Evolutionary conservation across 35 echinoderm and acorn worm genomes (phyloP).

Genomic region (Eucidaris tribuloides): DNA sequence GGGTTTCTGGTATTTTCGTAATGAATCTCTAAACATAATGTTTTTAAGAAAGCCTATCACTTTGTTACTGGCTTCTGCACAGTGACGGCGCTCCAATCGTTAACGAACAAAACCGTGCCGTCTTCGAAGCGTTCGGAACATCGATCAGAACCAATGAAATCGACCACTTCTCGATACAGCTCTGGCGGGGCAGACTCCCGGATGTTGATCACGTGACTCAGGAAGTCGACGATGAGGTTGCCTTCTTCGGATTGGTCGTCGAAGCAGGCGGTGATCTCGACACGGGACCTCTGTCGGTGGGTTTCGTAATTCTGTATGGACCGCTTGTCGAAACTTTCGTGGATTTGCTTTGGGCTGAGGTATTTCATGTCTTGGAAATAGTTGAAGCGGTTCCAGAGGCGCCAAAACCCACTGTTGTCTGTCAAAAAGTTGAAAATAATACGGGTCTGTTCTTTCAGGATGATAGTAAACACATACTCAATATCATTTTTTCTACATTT

Average conservation of each 20-base stretch:
- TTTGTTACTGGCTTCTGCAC: constrained; percentile 3
- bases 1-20: too few species aligned
- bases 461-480: too few species aligned
- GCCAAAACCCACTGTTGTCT: constrained; percentile 38
- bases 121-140: constrained; percentile 29
- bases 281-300: constrained; percentile 4
- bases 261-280: constrained; percentile 58
- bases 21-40: too few species aligned
- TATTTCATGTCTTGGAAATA: constrained; percentile 10
- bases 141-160: constrained; percentile 6
- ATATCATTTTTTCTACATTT: too few species aligned
- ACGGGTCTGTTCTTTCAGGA: too few species aligned
- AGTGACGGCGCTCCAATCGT: constrained; percentile 23
- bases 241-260: constrained; percentile 44
- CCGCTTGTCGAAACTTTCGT: constrained; percentile 5
- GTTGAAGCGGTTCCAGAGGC: constrained; percentile 33
- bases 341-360: not conserved
- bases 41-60: too few species aligned
- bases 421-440: too few species aligned
- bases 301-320: too few species aligned
- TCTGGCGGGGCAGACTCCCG: constrained; percentile 2
- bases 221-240: constrained; percentile 38
- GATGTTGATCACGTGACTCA: constrained; percentile 26
- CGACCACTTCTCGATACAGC: constrained; percentile 8
- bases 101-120: constrained; percentile 12